These are phyloP conservation scores for Selene dorsalis DNA, from an alignment of 2,797 vertebrate genomes.

Conservation along the genomic window DNA sequence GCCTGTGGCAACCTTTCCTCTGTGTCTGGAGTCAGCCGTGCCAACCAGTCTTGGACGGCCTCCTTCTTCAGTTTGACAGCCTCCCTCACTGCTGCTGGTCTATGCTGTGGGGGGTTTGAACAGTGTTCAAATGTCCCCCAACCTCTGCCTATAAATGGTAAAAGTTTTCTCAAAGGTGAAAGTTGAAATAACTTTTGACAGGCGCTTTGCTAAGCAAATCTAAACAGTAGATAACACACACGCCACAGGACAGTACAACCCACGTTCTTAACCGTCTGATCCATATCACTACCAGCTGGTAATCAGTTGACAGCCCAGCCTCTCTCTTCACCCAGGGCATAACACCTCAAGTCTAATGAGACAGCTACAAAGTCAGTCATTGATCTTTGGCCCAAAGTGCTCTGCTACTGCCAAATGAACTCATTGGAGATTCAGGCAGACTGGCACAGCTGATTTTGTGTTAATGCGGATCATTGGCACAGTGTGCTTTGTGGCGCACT, in stretches of 20 bases:
- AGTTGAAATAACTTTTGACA: constrained; percentile 34
- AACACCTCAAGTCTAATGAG: constrained; percentile 74
- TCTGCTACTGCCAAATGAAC: constrained; percentile 58
- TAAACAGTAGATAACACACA: neutral
- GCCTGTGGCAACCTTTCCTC: constrained; percentile 19
- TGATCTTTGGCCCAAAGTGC: constrained; percentile 74
- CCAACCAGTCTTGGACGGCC: constrained; percentile 40
- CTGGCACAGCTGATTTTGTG: constrained; percentile 48
- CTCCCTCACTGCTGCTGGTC: constrained; percentile 32
- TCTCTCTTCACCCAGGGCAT: constrained; percentile 63
- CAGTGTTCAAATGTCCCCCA: constrained; percentile 16
- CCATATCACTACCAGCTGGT: constrained; percentile 62
- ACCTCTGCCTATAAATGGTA: constrained; percentile 6
- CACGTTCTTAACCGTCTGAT: constrained; percentile 42
- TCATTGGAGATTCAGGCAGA: constrained; percentile 51
- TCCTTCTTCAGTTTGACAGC: constrained; percentile 36
- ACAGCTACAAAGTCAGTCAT: constrained; percentile 71
- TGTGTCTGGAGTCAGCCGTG: constrained; percentile 8
- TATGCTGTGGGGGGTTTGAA: constrained; percentile 23
- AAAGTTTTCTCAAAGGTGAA: constrained; percentile 8
- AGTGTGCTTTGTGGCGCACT: constrained; percentile 16
- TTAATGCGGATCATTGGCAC: constrained; percentile 45
- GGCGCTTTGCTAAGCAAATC: neutral
- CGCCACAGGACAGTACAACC: neutral
- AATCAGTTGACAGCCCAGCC: constrained; percentile 64